Base-by-base conservation (phyloP, 2,888 invertebrate species). In the Hofmannophila pseudospretella region DNA sequence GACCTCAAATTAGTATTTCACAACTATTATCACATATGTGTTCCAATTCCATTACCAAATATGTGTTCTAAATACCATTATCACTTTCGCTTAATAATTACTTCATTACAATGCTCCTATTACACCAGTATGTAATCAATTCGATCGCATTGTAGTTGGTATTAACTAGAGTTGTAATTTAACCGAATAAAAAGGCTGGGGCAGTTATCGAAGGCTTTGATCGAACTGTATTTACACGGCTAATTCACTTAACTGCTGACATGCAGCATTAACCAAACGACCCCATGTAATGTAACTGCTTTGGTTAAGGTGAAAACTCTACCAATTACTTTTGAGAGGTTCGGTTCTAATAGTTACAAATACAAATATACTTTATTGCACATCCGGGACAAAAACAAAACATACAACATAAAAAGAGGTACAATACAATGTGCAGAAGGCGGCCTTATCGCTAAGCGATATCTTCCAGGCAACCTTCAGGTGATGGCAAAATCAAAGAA, bases 241-340 rank as follows among this genome's bases (percentile, higher is more conserved):
- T 68, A 66, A 72, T 70, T 73, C 58, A 67, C 62, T 71, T 65
- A 63, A 70, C 66, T 58, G 54, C 63, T 59, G 67, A 68, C 61
- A 60, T 56, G 60, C 50, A 54, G 49, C 51, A 61, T 64, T 66
- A 61, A 56, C 16, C 16, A 16, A 16, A 16, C 51, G 55, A 51
- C 54, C 53, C 48, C 49, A 44, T 58, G 56, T 65, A 58, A 58
- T 58, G 54, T 64, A 59, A 67, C 58, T 56, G 45, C 50, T 52
- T 43, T 30, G 13, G 42, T 78, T 77, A 76, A 75, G 77, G 68
- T 40, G 54, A 51, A 53, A 54, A 7, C n/a, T 3, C 12, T 22
- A 26, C 19, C 27, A 27, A 27, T 27, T 11, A 27, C n/a, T 5
- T 10, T 22, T 11, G n/a, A n/a, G n/a, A n/a, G n/a, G n/a, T n/a